Conservation (phyloP, 2,113 vertebrate genomes). For the Entomyzon cyanotis region DNA sequence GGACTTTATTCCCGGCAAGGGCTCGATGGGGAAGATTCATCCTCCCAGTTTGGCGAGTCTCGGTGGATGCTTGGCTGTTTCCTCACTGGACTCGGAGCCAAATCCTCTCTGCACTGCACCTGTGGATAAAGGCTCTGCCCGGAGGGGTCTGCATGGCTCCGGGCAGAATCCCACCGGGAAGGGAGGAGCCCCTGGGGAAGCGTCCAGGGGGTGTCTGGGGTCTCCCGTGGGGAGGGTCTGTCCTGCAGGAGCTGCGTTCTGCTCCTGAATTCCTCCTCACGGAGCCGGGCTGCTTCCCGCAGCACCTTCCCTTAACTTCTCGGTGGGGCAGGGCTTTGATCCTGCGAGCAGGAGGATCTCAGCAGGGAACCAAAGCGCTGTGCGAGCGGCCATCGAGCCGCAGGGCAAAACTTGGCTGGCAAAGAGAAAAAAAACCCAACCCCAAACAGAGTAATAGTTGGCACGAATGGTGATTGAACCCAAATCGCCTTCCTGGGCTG, state of each 20-base stretch:
- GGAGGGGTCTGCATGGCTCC: fast-evolving
- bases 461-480: not conserved
- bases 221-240: not conserved
- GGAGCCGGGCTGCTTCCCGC: not conserved
- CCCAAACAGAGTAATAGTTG: not conserved
- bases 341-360: not conserved
- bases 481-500: not conserved
- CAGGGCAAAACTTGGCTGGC: not conserved
- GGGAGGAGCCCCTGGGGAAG: fast-evolving
- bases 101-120: not conserved
- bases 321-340: not conserved
- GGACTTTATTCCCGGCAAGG: not conserved
- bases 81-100: not conserved
- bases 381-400: not conserved
- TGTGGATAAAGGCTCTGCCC: not conserved
- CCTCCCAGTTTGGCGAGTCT: not conserved
- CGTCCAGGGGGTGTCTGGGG: not conserved
- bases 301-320: not conserved
- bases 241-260: not conserved
- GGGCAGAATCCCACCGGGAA: fast-evolving
- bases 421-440: not conserved
- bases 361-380: not conserved
- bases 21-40: not conserved
- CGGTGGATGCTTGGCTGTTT: not conserved
- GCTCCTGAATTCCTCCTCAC: not conserved